Base-by-base conservation (phyloP, 2,113 vertebrate species). In the Pycnonotus jocosus region DNA sequence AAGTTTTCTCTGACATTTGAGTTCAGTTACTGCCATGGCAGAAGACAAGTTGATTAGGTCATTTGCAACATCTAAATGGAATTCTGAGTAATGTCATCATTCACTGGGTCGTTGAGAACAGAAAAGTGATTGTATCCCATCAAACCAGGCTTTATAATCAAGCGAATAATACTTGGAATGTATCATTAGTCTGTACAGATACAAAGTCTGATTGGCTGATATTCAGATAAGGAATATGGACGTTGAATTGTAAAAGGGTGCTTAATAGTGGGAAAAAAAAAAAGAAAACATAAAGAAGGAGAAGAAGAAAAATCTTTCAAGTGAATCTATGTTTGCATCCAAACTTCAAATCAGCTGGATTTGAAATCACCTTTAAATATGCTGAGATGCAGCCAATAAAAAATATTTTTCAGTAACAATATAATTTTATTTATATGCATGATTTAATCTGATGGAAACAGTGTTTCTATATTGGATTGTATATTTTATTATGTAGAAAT, bases 121-220 rank as follows among this genome's bases (percentile, higher is more conserved):
- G 83, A 92, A 86, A 92, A 96, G 74, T 84, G 64, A 96, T 96
- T 97, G 95, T 97, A 38, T 92, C 35, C 54, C 82, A 92, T 97
- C 89, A 97, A 96, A 95, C 38, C 31, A 92, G 80, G 86, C 97
- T 97, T 96, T 97, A 96, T 97, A 95, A 94, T 96, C 95, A 85
- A 81, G 93, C 20, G 58, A 95, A 94, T 94, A 96, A 91, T 90
- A 93, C 83, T 93, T 93, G 96, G 92, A 96, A 96, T 51, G 76
- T 70, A 65, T 77, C 50, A 81, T 60, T 73, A 81, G 12, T 45
- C 79, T 82, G 60, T 72, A 68, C 30, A 38, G 88, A 83, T 62
- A 60, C 60, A 61, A 93, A 82, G 16, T 72, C 33, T 93, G 79
- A 91, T 92, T 82, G 65, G 81, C 7, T 90, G 68, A 86, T 96